These are phyloP conservation scores for Cephus spinipes DNA, from an alignment of 2,888 invertebrate species.

Conservation along the genomic window DNA sequence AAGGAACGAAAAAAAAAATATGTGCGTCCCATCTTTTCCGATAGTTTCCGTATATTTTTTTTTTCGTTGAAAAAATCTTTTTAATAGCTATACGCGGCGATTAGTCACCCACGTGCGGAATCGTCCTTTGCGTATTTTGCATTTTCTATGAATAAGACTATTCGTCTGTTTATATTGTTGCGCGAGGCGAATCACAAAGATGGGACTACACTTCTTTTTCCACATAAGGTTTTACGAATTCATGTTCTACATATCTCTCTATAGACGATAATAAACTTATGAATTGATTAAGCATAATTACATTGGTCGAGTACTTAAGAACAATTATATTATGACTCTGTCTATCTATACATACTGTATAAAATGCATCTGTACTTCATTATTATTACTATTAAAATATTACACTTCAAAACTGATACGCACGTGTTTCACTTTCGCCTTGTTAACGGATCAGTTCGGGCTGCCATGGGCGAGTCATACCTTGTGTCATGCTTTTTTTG, in stretches of 20 bases:
- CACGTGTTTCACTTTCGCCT: background rate
- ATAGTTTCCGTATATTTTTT: background rate
- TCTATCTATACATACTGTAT: slow-evolving; percentile 66
- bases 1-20: slow-evolving; percentile 16
- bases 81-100: background rate
- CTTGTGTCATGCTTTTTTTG: background rate
- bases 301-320: slow-evolving; percentile 53
- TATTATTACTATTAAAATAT: slow-evolving; percentile 63
- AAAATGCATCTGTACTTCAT: slow-evolving; percentile 65
- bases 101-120: background rate
- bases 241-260: slow-evolving; percentile 50
- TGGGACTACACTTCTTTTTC: slow-evolving; percentile 28
- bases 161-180: background rate
- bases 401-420: slow-evolving; percentile 41
- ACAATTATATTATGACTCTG: slow-evolving; percentile 59
- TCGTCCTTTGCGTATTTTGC: background rate
- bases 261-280: slow-evolving; percentile 55
- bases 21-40: background rate
- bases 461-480: too few species aligned
- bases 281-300: slow-evolving; percentile 56
- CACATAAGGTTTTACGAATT: slow-evolving; percentile 27
- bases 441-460: background rate
- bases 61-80: background rate
- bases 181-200: background rate
- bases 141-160: background rate